Percentiles rank a stretch among this genome's conserved stretches.
These are phyloP conservation scores for Acleris cristana DNA, from an alignment of 2,888 invertebrate genomes.

Conservation along the genomic window DNA sequence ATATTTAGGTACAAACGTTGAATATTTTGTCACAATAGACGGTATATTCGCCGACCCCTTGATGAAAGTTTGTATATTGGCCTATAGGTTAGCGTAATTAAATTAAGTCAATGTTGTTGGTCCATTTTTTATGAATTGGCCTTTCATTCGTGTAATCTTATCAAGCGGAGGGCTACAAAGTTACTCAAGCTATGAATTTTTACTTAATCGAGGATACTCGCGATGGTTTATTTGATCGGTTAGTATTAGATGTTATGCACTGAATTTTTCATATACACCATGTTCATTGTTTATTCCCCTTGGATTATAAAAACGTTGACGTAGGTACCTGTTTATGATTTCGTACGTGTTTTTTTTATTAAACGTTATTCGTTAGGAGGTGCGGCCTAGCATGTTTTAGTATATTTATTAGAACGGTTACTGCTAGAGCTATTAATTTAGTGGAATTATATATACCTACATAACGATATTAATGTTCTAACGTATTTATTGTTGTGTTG, in stretches of 20 bases:
- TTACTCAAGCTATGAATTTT: slow-evolving; percentile 16
- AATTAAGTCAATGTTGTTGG: slow-evolving; percentile 37
- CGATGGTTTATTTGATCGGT: slow-evolving; percentile 24
- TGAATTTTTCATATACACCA: slow-evolving; percentile 42
- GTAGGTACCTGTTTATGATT: slow-evolving; percentile 19
- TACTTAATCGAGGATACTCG: slow-evolving; percentile 31
- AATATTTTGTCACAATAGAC: slow-evolving; percentile 55
- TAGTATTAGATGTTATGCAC: slow-evolving; percentile 43
- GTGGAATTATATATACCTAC: slow-evolving; percentile 12
- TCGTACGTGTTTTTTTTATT: slow-evolving; percentile 8
- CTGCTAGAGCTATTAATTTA: slow-evolving; percentile 19
- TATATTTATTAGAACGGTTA: slow-evolving; percentile 4
- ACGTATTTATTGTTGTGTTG: slow-evolving; percentile 58
- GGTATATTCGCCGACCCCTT: slow-evolving; percentile 34
- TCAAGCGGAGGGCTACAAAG: neutral
- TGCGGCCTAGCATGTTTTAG: slow-evolving; percentile 18
- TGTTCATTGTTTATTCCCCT: slow-evolving; percentile 41
- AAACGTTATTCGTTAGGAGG: slow-evolving; percentile 4
- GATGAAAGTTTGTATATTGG: slow-evolving; percentile 36
- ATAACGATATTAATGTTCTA: neutral
- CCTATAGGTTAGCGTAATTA: slow-evolving; percentile 42
- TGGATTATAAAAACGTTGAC: slow-evolving; percentile 27
- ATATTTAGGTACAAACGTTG: slow-evolving; percentile 56
- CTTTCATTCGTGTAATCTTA: neutral
- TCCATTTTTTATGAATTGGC: slow-evolving; percentile 29